These are phyloP conservation scores for Scrobipalpa atriplicella DNA, from an alignment of 2,888 invertebrate species.

Conservation along the genomic window DNA sequence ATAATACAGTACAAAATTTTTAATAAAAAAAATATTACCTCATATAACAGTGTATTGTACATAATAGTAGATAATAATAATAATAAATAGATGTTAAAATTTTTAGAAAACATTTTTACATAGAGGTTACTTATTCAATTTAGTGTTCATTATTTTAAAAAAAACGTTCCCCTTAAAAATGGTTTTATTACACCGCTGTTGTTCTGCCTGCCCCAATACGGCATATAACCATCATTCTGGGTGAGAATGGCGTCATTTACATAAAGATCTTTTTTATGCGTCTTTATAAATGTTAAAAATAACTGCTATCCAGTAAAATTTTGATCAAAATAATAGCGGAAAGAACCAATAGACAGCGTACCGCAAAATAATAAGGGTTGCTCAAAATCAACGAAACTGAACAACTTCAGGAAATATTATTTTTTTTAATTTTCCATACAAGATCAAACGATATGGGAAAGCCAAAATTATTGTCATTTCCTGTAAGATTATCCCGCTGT, in stretches of 20 bases:
- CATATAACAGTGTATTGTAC: constrained; percentile 77
- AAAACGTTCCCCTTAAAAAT: neutral
- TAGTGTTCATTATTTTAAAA: constrained; percentile 30
- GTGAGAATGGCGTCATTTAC: neutral
- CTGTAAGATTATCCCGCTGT: no score
- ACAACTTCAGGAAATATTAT: neutral
- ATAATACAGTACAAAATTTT: constrained; percentile 55
- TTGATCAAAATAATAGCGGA: no score
- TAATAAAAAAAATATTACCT: constrained; percentile 63
- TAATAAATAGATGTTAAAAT: constrained; percentile 37
- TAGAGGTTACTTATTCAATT: constrained; percentile 59
- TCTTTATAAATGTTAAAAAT: no score
- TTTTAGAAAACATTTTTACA: constrained; percentile 56
- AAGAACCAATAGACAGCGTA: no score
- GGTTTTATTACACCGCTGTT: neutral
- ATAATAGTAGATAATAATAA: constrained; percentile 48
- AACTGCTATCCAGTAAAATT: no score
- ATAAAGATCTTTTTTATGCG: constrained; percentile 21
- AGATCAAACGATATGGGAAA: no score
- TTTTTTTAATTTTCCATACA: no score
- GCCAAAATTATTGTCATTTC: no score
- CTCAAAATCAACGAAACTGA: neutral
- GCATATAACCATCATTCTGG: neutral
- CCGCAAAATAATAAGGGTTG: no score
- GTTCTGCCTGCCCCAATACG: neutral